Percentiles rank a stretch among this genome's conserved stretches.
Conservation (phyloP, 2,797 vertebrate genomes). For the Malurus leucopterus region DNA sequence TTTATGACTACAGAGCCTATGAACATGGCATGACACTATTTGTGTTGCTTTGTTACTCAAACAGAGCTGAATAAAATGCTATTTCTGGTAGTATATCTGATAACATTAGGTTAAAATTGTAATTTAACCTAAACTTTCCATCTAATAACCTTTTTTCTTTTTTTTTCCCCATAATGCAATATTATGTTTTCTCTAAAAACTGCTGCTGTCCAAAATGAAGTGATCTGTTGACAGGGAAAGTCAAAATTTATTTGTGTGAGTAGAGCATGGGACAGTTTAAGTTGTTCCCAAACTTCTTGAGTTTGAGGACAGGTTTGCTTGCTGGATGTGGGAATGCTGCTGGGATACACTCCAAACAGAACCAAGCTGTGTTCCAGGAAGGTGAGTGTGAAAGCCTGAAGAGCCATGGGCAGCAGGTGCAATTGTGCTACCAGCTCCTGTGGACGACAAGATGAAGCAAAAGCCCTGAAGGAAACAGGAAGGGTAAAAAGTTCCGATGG, state of each 20-base stretch:
- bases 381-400: neutral
- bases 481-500: neutral
- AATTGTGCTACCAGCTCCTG: neutral
- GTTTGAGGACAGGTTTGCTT: neutral
- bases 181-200: neutral
- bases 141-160: neutral
- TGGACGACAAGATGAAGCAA: neutral
- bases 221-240: neutral
- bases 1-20: neutral
- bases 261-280: neutral
- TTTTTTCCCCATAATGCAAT: neutral
- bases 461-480: neutral
- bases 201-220: neutral
- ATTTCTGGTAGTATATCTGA: neutral
- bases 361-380: neutral
- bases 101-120: neutral
- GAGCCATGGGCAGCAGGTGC: rapidly evolving
- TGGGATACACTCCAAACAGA: rapidly evolving
- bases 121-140: neutral
- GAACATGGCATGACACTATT: neutral
- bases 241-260: neutral
- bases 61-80: rapidly evolving
- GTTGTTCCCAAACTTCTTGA: neutral
- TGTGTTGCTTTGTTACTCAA: neutral
- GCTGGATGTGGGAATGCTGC: neutral